Evolutionary conservation across 1,140 invertebrate species (phyloP), one percentile per base, ranked within the genome.

Genomic region (Platorchestia sp.): DNA sequence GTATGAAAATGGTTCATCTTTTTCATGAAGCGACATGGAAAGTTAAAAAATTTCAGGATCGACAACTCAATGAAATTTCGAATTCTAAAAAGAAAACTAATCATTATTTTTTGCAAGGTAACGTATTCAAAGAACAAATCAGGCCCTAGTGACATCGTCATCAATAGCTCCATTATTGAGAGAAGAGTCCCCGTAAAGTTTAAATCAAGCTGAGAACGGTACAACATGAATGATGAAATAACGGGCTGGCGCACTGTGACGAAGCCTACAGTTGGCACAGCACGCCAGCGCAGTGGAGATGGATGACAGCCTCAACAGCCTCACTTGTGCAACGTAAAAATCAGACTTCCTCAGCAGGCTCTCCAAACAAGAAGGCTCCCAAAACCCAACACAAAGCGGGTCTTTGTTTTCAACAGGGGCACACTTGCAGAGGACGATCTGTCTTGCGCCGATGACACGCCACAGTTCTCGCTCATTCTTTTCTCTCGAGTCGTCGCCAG

Each of bases 361-460:
- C 10, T 42, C 43, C n/a, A 42, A 89, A 89, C 41, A 42, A 89
- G n/a, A 42, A 44, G n/a, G 87, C 87, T 89, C 87, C n/a, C 43
- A 89, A 89, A 42, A 44, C 87, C 5, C 87, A 89, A 89, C 43
- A 89, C n/a, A 89, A 89, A 89, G 59, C 7, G 59, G 59, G 59
- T 75, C 43, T 44, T 45, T 93, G 91, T 93, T 42, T 93, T 93
- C 91, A 44, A 45, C 40, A 47, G 91, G 44, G 6, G 91, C 91
- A 90, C 41, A 90, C 41, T 90, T 93, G 45, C 45, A 93, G 87
- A 42, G 19, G 44, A 42, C 87, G 91, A 93, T 93, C 91, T n/a
- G 41, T 93, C 91, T 93, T 93, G 45, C 44, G 45, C 43, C 91
- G 91, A 93, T 93, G 91, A 93, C 91, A 93, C 45, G 59, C 10